Conservation (phyloP, 2,797 vertebrate genomes). For the Pseudopleuronectes americanus region DNA sequence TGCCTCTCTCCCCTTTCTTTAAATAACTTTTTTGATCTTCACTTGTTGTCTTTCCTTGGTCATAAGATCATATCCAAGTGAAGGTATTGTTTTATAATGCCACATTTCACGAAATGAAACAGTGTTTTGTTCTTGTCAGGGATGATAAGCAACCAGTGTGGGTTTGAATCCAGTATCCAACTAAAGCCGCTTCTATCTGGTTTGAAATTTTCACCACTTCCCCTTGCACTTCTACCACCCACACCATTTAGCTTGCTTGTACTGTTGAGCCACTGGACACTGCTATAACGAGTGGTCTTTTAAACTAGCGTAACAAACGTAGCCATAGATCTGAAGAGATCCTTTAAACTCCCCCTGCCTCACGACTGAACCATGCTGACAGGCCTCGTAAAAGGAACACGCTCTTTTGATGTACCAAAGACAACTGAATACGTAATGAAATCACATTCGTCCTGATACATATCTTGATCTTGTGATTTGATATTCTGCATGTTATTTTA, state of each 20-base stretch:
- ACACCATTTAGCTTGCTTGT: constrained; percentile 1
- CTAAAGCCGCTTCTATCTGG: constrained; percentile 5
- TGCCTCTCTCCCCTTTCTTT: background rate
- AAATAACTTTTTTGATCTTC: background rate
- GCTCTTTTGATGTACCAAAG: constrained; percentile 21
- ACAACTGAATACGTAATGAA: constrained; percentile 39
- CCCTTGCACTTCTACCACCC: constrained; percentile 5
- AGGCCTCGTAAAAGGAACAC: constrained; percentile 8
- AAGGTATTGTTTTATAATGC: background rate
- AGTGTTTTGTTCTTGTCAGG: constrained; percentile 1
- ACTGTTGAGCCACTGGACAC: constrained; percentile 22
- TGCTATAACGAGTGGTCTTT: constrained; percentile 10
- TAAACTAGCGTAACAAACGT: constrained; percentile 3
- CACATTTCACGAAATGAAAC: background rate
- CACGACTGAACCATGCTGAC: constrained; percentile 22
- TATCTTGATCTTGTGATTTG: constrained; percentile 37
- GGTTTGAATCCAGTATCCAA: background rate
- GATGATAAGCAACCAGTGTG: background rate
- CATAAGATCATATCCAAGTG: constrained; percentile 6
- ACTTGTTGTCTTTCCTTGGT: constrained; percentile 12
- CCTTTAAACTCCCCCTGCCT: constrained; percentile 30
- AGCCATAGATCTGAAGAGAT: constrained; percentile 33
- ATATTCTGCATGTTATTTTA: constrained; percentile 43
- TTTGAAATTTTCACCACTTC: constrained; percentile 13
- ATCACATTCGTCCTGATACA: constrained; percentile 37